Percentiles rank a stretch among this genome's conserved stretches.
Conservation (phyloP, 2,888 invertebrate species). For the Melieria crassipennis region DNA sequence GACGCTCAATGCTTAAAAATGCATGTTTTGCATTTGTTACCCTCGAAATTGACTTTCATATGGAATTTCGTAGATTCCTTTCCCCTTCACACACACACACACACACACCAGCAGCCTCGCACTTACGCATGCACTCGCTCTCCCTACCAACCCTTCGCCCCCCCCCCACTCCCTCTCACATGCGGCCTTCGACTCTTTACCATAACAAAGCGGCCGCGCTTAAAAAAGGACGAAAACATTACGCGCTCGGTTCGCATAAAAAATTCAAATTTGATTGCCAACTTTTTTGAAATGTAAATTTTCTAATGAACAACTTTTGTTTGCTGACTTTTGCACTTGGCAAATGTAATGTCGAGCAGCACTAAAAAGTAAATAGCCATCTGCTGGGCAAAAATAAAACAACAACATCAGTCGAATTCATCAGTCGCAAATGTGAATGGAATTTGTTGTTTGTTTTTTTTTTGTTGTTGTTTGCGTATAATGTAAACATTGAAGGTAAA, state of each 20-base stretch:
- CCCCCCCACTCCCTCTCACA: neutral
- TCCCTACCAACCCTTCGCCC: neutral
- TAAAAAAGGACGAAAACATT: too few relatives aligned
- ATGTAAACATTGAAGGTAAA: too few relatives aligned
- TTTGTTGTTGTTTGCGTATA: too few relatives aligned
- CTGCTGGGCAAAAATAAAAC: neutral
- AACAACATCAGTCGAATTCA: neutral
- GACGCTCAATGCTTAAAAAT: neutral
- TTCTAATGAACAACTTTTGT: slow-evolving; percentile 19
- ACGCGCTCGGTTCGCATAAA: neutral
- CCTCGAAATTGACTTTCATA: slow-evolving; percentile 10
- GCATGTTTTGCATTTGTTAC: slow-evolving; percentile 5
- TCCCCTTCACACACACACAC: neutral
- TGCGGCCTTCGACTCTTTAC: too few relatives aligned
- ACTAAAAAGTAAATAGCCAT: too few relatives aligned
- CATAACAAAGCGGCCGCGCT: neutral
- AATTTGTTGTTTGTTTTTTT: too few relatives aligned
- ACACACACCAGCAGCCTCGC: neutral
- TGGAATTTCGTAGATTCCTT: neutral
- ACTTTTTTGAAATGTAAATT: slow-evolving; percentile 25
- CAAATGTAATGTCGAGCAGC: neutral
- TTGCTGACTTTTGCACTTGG: neutral
- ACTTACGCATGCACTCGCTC: neutral
- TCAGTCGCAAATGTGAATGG: neutral
- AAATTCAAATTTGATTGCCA: slow-evolving; percentile 28